These are phyloP conservation scores for Lasiommata megera DNA, from an alignment of 2,888 invertebrate genomes.

Conservation along the genomic window DNA sequence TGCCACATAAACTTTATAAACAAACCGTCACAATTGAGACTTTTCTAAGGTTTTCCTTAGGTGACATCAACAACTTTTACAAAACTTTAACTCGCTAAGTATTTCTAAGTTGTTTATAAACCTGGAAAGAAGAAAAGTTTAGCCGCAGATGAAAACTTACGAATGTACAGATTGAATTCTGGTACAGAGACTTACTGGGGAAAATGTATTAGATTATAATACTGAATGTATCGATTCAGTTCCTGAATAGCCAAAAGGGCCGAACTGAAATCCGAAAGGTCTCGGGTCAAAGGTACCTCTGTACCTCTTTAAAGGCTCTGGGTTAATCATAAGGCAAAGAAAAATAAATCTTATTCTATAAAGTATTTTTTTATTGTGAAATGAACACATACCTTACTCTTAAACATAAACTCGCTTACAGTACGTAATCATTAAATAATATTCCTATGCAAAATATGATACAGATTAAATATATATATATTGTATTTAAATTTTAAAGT, in stretches of 20 bases:
- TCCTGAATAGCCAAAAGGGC: not conserved
- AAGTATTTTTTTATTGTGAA: too few relatives aligned
- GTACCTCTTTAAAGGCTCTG: too few relatives aligned
- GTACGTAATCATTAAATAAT: too few relatives aligned
- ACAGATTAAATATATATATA: too few relatives aligned
- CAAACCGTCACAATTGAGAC: not conserved
- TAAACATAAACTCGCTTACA: too few relatives aligned
- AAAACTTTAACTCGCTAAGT: not conserved
- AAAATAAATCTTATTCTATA: too few relatives aligned
- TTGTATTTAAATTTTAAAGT: too few relatives aligned
- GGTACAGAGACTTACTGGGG: not conserved
- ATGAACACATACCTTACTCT: too few relatives aligned
- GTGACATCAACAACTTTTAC: not conserved
- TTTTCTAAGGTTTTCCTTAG: too few relatives aligned
- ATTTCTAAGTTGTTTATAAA: slow-evolving; percentile 17
- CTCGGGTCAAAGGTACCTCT: too few relatives aligned
- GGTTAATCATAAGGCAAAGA: too few relatives aligned
- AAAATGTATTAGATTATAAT: not conserved
- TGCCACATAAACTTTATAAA: not conserved
- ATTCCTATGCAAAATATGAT: too few relatives aligned
- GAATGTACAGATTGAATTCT: slow-evolving; percentile 13
- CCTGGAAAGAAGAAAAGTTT: slow-evolving; percentile 14
- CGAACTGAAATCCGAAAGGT: not conserved
- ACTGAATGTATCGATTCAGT: not conserved
- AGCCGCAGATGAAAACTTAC: slow-evolving; percentile 9